Evolutionary conservation across 2,888 invertebrate species (phyloP), one percentile per base, ranked within the genome.

Genomic region (Erebia aethiops): DNA sequence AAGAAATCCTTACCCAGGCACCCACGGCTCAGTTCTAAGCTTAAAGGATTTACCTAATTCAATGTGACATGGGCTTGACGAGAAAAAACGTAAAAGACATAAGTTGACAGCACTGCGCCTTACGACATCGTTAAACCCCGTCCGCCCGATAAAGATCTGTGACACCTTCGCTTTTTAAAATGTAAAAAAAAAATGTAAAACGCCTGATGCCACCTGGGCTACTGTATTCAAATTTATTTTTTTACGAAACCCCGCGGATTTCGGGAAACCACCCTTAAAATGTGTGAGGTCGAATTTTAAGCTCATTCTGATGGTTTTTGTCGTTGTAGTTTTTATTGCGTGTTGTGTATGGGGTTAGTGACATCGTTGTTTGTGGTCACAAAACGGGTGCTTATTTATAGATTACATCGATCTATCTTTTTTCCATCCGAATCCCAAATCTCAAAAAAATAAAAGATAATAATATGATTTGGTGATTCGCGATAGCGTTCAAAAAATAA

Each of bases 221-320:
- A 91, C 92, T 91, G 92, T 92, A 92, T 92, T 92, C 84, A 91
- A 92, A 92, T 91, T 75, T 72, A 76, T 81, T 87, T 87, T 87
- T 85, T 84, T 85, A 81, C 74, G 81, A 81, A 86, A 83, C 85
- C 86, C 83, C 82, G 85, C 79, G 81, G 86, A 83, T 87, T 88
- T 84, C 83, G 78, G 81, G 82, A 87, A 90, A 87, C 87, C 78
- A 84, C 86, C 87, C 87, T 76, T 74, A 78, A 75, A 77, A 81
- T 79, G 85, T 84, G 90, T 90, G 91, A 84, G 90, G 90, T 91
- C 89, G 84, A 77, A 75, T 72, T 77, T 80, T 82, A 80, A 79
- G 81, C 74, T 77, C 74, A 79, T 82, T 83, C 81, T 75, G 63
- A 79, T 75, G 76, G 82, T 83, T 84, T 83, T 81, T 82, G 79